A percentile compares a stretch with the other conserved stretches of the same genome.
Evolutionary conservation across 1,140 invertebrate genomes (phyloP).

Genomic region (Habropoda laboriosa): DNA sequence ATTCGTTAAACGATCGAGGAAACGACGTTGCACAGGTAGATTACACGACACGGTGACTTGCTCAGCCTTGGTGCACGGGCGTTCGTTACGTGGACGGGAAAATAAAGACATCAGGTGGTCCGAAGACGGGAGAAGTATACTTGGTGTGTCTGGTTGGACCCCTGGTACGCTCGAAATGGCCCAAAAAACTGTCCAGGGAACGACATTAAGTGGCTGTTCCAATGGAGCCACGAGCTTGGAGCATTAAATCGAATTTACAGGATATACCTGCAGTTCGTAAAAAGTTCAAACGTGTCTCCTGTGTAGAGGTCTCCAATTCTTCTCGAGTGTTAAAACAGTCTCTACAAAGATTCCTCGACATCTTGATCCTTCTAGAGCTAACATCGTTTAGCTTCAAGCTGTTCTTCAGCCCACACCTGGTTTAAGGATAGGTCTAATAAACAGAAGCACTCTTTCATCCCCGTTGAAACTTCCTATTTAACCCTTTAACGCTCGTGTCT

Average conservation of each 20-base stretch:
- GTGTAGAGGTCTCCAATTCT: too few relatives aligned
- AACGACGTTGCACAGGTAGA: neutral
- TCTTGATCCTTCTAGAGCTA: too few relatives aligned
- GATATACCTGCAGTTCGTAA: neutral
- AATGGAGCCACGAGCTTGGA: neutral
- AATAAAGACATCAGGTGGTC: neutral
- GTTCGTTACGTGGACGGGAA: neutral
- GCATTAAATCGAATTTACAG: neutral
- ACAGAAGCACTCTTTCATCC: too few relatives aligned
- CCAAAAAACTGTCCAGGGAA: neutral
- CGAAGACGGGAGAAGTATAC: too few relatives aligned
- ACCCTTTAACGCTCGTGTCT: too few relatives aligned
- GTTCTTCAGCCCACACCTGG: too few relatives aligned
- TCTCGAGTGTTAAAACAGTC: too few relatives aligned
- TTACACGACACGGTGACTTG: neutral
- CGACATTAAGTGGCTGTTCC: neutral
- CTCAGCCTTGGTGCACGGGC: neutral
- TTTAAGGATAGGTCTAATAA: too few relatives aligned
- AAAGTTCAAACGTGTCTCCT: neutral
- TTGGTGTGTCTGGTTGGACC: neutral
- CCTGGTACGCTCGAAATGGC: neutral
- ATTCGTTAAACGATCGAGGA: neutral
- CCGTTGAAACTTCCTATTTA: too few relatives aligned
- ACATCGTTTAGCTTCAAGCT: too few relatives aligned
- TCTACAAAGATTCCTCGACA: too few relatives aligned